Base-by-base conservation (phyloP, 2,113 vertebrate species). In the Pithys albifrons region DNA sequence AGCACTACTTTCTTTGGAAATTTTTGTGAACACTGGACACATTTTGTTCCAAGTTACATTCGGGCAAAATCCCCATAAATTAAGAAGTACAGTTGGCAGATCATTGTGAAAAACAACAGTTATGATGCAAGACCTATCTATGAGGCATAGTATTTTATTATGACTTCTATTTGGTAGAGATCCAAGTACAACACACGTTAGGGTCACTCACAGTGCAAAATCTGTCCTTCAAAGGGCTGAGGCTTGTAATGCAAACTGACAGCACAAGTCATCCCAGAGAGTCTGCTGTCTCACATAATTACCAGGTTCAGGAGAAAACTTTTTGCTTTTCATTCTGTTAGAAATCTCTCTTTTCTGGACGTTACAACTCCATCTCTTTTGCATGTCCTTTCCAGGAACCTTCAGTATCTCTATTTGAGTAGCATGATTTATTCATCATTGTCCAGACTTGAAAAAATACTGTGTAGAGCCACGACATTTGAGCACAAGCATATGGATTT, bases 331-430 rank as follows among this genome's bases (percentile, higher is more conserved):
- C 97, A 97, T 72, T 98, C 98, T 94, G 98, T 98, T 45, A 97
- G 97, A 70, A 98, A 98, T 84, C 89, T 98, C 88, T 98, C 95
- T 91, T 98, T 98, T 98, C 98, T 10, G 98, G 97, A 97, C 93
- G 98, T 94, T 98, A 97, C 3, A 98, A 98, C 96, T 98, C 96
- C 58, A 98, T 97, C 35, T 95, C 58, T 96, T 98, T 98, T 96
- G 95, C 97, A 98, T 98, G 97, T 95, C 96, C 97, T 89, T 98
- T 98, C 8, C 96, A 96, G 35, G 23, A 98, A 25, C 96, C 98
- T 97, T 98, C 98, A 11, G 97, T 98, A 82, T 98, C 98, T 70
- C 98, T 97, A 39, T 98, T 98, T 67, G 98, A 95, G 37, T 97
- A 97, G 14, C 85, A 82, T 67, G 98, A 98, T 96, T 98, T 98